A percentile compares a stretch with the other conserved stretches of the same genome.
Evolutionary conservation across 2,888 invertebrate genomes (phyloP).

Genomic region (Drosophila quinaria): DNA sequence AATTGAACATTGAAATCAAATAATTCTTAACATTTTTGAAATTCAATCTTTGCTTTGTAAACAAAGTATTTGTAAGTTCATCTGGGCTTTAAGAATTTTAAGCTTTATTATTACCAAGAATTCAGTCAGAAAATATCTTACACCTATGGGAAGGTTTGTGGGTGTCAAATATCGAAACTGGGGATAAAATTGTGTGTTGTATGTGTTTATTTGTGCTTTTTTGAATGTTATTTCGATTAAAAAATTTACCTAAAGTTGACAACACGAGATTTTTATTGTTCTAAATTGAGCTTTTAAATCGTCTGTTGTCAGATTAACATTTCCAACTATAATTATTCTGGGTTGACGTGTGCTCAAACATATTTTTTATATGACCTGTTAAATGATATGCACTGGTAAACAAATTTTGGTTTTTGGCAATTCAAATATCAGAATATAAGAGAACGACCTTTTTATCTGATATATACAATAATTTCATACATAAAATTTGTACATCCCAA

Average conservation of each 20-base stretch:
- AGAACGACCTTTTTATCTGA: no score
- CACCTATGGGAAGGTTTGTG: neutral
- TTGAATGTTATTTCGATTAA: neutral
- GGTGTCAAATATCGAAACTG: neutral
- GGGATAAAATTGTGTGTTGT: neutral
- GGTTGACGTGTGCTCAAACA: no score
- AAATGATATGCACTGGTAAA: no score
- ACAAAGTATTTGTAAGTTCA: conserved; percentile 1
- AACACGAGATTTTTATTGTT: conserved; percentile 7
- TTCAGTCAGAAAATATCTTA: neutral
- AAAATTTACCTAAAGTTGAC: neutral
- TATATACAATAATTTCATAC: no score
- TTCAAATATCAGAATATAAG: no score
- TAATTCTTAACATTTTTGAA: conserved; percentile 3
- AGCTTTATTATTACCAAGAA: neutral
- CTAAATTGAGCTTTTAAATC: conserved; percentile 3
- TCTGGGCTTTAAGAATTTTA: neutral
- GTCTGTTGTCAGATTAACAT: conserved; percentile 13
- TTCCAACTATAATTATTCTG: conserved; percentile 6
- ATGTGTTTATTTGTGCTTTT: neutral
- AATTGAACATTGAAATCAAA: neutral
- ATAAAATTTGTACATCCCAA: no score
- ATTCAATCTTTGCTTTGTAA: conserved; percentile 1
- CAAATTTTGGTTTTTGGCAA: no score
- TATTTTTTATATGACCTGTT: no score